These are phyloP conservation scores for Pocillopora damicornis DNA, from an alignment of 64 coral and sea anemone species.

Conservation along the genomic window DNA sequence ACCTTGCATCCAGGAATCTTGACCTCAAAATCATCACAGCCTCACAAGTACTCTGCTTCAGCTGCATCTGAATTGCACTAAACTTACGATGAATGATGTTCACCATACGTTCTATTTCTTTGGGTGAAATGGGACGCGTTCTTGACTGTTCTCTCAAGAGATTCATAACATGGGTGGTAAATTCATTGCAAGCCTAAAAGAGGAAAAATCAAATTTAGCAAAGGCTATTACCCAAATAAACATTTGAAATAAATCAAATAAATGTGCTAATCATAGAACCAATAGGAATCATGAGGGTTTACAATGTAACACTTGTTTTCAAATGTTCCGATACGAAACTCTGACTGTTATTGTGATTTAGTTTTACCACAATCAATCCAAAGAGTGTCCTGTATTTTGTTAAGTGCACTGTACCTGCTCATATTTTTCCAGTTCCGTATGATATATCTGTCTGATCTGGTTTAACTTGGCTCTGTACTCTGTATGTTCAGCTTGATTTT, in stretches of 20 bases:
- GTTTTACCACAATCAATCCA: too few relatives aligned
- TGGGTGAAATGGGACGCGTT: constrained; percentile 90
- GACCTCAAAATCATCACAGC: constrained; percentile 99
- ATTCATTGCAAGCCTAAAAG: constrained; percentile 94
- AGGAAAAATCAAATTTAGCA: neutral
- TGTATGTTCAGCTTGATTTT: constrained; percentile 97
- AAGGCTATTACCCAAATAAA: neutral
- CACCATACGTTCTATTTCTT: constrained; percentile 99
- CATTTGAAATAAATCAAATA: too few relatives aligned
- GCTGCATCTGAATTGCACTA: constrained; percentile 99
- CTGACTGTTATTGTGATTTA: too few relatives aligned
- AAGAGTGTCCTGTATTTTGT: too few relatives aligned
- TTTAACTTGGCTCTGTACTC: constrained; percentile 94
- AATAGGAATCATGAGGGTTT: too few relatives aligned
- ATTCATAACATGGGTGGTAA: constrained; percentile 99
- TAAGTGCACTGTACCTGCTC: constrained; percentile 67
- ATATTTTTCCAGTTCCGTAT: constrained; percentile 99
- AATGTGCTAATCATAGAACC: too few relatives aligned
- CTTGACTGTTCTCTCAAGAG: constrained; percentile 93
- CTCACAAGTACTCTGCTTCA: constrained; percentile 99
- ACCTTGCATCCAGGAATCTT: constrained; percentile 99
- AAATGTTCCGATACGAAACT: too few relatives aligned
- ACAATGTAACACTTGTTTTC: too few relatives aligned
- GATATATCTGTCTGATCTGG: constrained; percentile 98
- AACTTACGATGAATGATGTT: constrained; percentile 98